Base-by-base conservation (phyloP, 1,140 invertebrate species). In the Drosophila sp. region DNA sequence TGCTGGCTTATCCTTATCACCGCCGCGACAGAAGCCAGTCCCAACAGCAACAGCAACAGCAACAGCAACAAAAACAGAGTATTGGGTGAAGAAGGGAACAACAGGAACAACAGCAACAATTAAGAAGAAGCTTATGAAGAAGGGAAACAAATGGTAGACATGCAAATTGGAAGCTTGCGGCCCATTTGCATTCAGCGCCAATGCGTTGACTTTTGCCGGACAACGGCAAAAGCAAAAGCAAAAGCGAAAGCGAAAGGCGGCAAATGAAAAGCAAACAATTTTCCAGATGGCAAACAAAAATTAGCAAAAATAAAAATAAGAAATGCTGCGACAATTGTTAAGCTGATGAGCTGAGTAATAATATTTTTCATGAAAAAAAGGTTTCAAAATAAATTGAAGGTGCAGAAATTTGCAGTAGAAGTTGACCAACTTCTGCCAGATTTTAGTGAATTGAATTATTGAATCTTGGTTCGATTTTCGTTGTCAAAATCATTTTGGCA, bases 201-300 rank as follows among this genome's bases (percentile, higher is more conserved):
- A 84, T 76, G 80, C 80, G 80, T 71, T 84, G 80, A 84, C 80
- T 84, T 84, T 86, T 86, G 80, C 78, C 67, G 76, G 78, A 73
- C 69, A 78, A 58, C 69, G 41, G 32, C 11, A 38, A 38, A 38
- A 4, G 7, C 34, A 45, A 45, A 18, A n/a, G n/a, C 69, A 78
- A 58, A 73, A 38, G 32, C 11, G n/a, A 38, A 38, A 4, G n/a
- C 40, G 40, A 25, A 46, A 46, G 43, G 43, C 43, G 43, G 58
- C 61, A 72, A 72, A 72, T 66, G 69, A 66, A 72, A 72, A 72
- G 53, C 53, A 72, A 72, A 72, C 69, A 72, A 45, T 58, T 72
- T 72, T 51, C 43, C 50, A 46, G 53, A 29, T 58, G 51, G 32
- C 46, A 72, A 72, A 66, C 69, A 66, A 72, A 66, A 72, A 72